Evolutionary conservation across 2,888 invertebrate genomes (phyloP), one percentile per base, ranked within the genome.

Genomic region (Pyrrhia umbra): DNA sequence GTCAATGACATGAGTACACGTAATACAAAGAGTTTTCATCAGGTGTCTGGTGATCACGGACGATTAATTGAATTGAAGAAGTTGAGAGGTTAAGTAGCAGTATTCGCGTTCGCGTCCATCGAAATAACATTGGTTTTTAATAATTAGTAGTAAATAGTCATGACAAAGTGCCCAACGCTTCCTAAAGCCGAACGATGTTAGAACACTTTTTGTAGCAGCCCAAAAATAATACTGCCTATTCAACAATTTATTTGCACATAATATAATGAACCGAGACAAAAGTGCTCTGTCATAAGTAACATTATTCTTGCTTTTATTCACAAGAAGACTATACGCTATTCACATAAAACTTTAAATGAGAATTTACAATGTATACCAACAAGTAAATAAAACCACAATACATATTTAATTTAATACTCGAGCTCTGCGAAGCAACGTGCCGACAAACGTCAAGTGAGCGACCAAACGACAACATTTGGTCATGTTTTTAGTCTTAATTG

Each of bases 401-500:
- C 45, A 68, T 60, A 56, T 60, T 56, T 54, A 45, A 77, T 75
- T 52, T 70, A 77, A 72, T 68, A 66, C 61, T 66, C 63, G 42
- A 71, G 55, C 18, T 55, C 27, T 42, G 55, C 18, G 49, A 46
- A 73, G 47, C 59, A 52, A 40, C 52, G 40, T 40, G 40, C 49
- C 64, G 59, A 69, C 75, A 66, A 68, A 70, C 70, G 74, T 71
- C 65, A 75, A 80, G 72, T 61, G 70, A 80, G 77, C 84, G 82
- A 85, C 83, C 79, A 85, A 80, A 82, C 85, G 86, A 86, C 87
- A 85, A 88, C 86, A 89, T 88, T 90, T 85, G 90, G 90, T 89
- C 90, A 91, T 93, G 93, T 92, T 92, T 90, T 90, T 88, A 88
- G 93, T 88, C 90, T 92, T 94, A 94, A 94, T 94, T 94, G 93